phyloP scores from a whole-genome alignment of 2,797 vertebrate species.

The Pachyuromys duprasi region DNA sequence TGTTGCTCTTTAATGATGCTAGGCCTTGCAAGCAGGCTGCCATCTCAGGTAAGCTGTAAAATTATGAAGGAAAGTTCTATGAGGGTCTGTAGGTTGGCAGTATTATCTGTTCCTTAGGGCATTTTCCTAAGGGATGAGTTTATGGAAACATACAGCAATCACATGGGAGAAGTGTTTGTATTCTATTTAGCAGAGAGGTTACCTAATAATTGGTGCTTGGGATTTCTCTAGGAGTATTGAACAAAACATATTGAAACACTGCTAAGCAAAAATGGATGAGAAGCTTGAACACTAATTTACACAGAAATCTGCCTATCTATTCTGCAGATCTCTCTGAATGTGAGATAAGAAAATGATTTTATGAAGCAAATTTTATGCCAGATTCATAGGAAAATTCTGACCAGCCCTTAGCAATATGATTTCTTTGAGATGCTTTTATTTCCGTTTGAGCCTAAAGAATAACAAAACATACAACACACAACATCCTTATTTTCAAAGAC shows the following conservation, averaged over 20 bases:
- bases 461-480: neutral
- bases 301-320: neutral
- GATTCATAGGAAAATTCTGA: constrained; percentile 3
- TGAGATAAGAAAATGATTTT: constrained; percentile 18
- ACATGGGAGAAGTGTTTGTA: neutral
- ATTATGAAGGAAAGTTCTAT: neutral
- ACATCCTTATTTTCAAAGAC: neutral
- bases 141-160: neutral
- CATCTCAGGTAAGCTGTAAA: neutral
- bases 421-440: neutral
- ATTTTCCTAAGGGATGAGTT: neutral
- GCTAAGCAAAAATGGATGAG: neutral
- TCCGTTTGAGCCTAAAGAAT: neutral
- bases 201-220: neutral
- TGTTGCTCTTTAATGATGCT: neutral
- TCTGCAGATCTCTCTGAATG: neutral
- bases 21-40: neutral
- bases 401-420: neutral
- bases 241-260: neutral
- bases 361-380: neutral
- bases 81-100: neutral
- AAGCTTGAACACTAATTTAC: neutral
- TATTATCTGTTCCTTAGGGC: neutral
- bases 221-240: neutral
- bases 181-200: neutral